phyloP scores from a whole-genome alignment of 2,113 vertebrate species.

The Pelusios castaneus region DNA sequence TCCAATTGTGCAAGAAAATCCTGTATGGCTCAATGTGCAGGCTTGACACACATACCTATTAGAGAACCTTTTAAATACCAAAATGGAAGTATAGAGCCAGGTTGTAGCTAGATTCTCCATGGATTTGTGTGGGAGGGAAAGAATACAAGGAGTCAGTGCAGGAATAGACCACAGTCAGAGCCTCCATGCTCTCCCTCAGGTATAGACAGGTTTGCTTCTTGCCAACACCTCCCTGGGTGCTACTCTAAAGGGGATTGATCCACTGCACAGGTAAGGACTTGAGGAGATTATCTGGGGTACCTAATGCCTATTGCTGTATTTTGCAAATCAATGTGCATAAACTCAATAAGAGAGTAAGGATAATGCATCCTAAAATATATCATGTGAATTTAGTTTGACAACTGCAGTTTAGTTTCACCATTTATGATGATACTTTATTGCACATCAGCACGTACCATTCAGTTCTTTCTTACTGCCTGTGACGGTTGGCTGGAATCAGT shows the following conservation, averaged over 20 bases:
- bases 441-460: background rate
- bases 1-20: background rate
- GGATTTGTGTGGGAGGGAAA: accelerated
- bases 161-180: background rate
- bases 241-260: background rate
- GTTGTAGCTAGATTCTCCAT: background rate
- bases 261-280: background rate
- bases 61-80: background rate
- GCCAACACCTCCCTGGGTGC: background rate
- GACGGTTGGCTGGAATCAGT: no score
- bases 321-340: background rate
- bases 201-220: background rate
- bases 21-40: background rate
- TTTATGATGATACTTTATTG: accelerated
- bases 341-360: background rate
- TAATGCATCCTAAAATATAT: background rate
- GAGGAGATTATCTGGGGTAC: background rate
- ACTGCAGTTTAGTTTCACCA: constrained; percentile 5
- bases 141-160: background rate
- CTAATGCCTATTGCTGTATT: background rate
- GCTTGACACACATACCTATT: accelerated
- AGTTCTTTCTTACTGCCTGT: no score
- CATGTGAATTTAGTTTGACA: background rate
- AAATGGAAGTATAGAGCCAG: background rate
- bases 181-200: background rate